Base-by-base conservation (phyloP, 2,113 vertebrate species). In the Puffinus mauretanicus region DNA sequence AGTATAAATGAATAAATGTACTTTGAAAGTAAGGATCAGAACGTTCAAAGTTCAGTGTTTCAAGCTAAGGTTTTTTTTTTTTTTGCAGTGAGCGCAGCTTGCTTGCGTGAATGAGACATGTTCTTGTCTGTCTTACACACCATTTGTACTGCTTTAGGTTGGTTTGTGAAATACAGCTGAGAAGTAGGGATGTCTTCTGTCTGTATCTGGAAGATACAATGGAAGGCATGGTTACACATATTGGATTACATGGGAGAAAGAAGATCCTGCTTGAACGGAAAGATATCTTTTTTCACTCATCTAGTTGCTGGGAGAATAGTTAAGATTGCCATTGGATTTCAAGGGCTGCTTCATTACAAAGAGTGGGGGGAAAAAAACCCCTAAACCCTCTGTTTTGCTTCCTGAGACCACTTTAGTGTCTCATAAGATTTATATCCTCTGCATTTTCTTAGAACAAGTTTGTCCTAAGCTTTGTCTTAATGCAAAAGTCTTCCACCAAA, bases 271-370 rank as follows among this genome's bases (percentile, higher is more conserved):
- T 79, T 86, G 61, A 95, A 96, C 86, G 80, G 96, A 94, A 94
- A 89, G 95, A 32, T 92, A 96, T 95, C 90, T 92, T 95, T 93
- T 96, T 96, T 96, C 95, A 26, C 64, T 94, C 88, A 44, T 86
- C 80, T 92, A 18, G 88, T 93, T 92, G 95, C 92, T 90, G 72
- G 82, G 80, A 81, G 90, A 88, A 83, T 60, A 92, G 60, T 93
- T 94, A 92, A 95, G 88, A 71, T 83, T 86, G 44, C 92, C 79
- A n/a, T 49, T 92, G 86, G 60, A 75, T 95, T 96, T 93, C 83
- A 93, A 91, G 76, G 20, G 34, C 27, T 91, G 66, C 57, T 85
- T 95, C 66, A 52, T 93, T 82, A 94, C 76, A 73, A 65, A 80
- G 38, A 47, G 0, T 15, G 11, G 1, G 6, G 20, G 38, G 12